Base-by-base conservation (phyloP, 2,797 vertebrate species). In the Cichlasoma orientale region DNA sequence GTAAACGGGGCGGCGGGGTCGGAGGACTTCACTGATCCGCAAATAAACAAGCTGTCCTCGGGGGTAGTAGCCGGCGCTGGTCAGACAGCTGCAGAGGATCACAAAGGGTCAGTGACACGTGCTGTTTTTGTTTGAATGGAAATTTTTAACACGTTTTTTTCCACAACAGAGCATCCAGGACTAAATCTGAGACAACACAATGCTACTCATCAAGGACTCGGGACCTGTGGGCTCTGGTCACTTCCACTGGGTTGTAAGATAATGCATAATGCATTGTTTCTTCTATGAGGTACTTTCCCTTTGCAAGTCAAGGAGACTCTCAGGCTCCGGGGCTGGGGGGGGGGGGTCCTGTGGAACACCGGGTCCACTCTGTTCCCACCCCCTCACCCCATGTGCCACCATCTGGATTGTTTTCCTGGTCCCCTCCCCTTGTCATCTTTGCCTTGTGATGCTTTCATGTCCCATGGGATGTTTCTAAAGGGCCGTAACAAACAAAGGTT, bases 61-160 rank as follows among this genome's bases (percentile, higher is more conserved):
- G 78, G 55, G 69, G 74, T 21, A 25, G 77, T 41, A 80, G 82
- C 70, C 44, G 27, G 63, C 13, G 18, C 41, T 41, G 68, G 18
- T 77, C 72, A 75, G 72, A 87, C 92, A 93, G 92, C 90, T 92
- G 92, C 78, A 77, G 77, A 57, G 25, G 72, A 79, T 89, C 86
- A 82, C 18, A 63, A 80, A 69, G 21, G 56, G 61, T 79, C 74
- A 23, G 0, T 31, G 50, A 75, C 59, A 75, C 53, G 0, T 4
- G 4, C 14, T 66, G 59, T 74, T 75, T 69, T 53, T 66, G 21
- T 73, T 74, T 41, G 27, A 23, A 55, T 73, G 56, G 71, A 71
- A 77, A 71, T 29, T 71, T 56, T 72, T 41, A 68, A 82, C 55
- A 79, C 21, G 4, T 52, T 78, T 75, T 58, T 54, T 61, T n/a